Evolutionary conservation across 2,113 vertebrate genomes (phyloP).

Genomic region (Calyptomena viridis): DNA sequence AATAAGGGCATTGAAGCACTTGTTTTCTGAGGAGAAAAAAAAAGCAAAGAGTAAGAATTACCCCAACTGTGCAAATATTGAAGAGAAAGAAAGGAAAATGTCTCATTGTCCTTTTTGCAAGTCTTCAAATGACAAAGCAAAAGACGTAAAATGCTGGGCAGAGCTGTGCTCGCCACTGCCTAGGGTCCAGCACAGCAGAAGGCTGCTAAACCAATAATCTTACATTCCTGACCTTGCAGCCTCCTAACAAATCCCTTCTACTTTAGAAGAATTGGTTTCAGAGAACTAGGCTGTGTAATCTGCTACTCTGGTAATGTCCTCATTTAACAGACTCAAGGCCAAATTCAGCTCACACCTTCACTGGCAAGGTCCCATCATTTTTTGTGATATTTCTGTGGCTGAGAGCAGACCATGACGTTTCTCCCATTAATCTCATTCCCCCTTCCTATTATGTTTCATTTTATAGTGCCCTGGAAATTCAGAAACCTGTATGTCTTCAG

Average conservation of each 20-base stretch:
- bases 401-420: neutral
- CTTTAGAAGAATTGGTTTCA: conserved; percentile 33
- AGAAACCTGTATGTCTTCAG: conserved; percentile 2
- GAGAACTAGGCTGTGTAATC: conserved; percentile 3
- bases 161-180: neutral
- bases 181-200: conserved; percentile 3
- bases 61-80: conserved; percentile 53
- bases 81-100: conserved; percentile 31
- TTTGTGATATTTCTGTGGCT: neutral
- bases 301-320: conserved; percentile 15
- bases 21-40: conserved; percentile 26
- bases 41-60: conserved; percentile 17
- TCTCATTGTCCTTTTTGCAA: conserved; percentile 12
- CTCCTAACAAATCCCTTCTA: conserved; percentile 43
- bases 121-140: conserved; percentile 35
- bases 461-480: neutral
- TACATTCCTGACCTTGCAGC: conserved; percentile 32
- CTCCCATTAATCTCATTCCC: neutral
- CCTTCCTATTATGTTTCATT: conserved; percentile 14
- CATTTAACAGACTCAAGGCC: neutral
- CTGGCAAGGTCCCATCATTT: neutral
- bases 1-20: conserved; percentile 65
- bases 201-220: conserved; percentile 47
- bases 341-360: neutral
- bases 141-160: neutral